A percentile compares a stretch with the other conserved stretches of the same genome.
Evolutionary conservation across 2,888 invertebrate genomes (phyloP).

Genomic region (Mylabris sibirica): DNA sequence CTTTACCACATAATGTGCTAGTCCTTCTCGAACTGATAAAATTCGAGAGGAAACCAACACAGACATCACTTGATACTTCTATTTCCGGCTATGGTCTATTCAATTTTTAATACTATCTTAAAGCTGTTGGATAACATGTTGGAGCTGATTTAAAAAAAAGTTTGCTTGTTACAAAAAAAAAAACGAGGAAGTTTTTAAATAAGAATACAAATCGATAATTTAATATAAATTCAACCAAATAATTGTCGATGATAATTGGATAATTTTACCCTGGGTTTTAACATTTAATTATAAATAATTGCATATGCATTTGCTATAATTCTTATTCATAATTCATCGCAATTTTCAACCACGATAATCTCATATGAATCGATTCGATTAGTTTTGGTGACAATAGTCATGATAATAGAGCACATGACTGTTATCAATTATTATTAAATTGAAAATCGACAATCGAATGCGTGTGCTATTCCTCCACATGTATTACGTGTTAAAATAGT

Average conservation of each 20-base stretch:
- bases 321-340: slow-evolving; percentile 33
- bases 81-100: slow-evolving; percentile 44
- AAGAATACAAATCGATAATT: background rate
- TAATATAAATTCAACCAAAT: background rate
- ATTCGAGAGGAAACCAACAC: slow-evolving; percentile 38
- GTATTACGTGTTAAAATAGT: background rate
- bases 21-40: slow-evolving; percentile 37
- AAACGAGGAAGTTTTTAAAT: too few relatives aligned
- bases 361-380: background rate
- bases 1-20: slow-evolving; percentile 39
- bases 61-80: slow-evolving; percentile 43
- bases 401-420: background rate
- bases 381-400: background rate
- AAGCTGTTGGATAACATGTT: slow-evolving; percentile 44
- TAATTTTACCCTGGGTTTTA: background rate
- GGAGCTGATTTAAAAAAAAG: slow-evolving; percentile 32
- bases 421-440: slow-evolving; percentile 1
- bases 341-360: slow-evolving; percentile 9
- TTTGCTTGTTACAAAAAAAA: background rate
- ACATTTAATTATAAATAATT: slow-evolving; percentile 13
- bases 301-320: slow-evolving; percentile 24
- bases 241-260: background rate
- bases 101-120: slow-evolving; percentile 46
- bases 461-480: background rate
- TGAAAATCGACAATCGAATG: background rate